Evolutionary conservation across 2,113 vertebrate genomes (phyloP).

Genomic region (Triplophysa tibetana): DNA sequence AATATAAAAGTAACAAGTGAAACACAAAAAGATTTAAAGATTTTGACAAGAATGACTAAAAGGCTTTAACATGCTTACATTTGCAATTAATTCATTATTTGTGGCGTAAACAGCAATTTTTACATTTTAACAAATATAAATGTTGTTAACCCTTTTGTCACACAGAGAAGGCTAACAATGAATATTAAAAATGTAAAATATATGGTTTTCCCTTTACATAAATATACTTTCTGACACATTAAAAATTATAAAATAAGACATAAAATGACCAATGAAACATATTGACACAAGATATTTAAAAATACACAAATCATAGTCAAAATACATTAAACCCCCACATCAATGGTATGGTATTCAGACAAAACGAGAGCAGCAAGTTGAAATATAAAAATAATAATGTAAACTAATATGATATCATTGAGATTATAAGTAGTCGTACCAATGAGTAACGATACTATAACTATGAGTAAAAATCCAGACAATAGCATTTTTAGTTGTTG

Average conservation of each 20-base stretch:
- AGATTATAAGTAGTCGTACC: neutral
- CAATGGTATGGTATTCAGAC: neutral
- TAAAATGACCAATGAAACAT: neutral
- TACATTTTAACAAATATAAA: neutral
- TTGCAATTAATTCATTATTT: neutral
- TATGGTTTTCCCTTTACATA: neutral
- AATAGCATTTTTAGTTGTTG: too few species aligned
- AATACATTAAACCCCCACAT: neutral
- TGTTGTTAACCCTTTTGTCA: neutral
- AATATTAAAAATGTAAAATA: constrained; percentile 8
- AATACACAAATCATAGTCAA: neutral
- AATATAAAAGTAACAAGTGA: too few species aligned
- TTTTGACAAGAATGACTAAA: neutral
- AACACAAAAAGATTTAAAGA: neutral
- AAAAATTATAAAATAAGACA: neutral
- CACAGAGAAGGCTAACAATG: neutral
- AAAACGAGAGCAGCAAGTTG: constrained; percentile 11
- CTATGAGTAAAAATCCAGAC: too few species aligned
- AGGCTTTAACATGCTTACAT: neutral
- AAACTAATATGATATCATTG: neutral
- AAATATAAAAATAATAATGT: neutral
- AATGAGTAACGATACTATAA: neutral
- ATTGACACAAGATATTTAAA: neutral
- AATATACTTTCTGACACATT: neutral
- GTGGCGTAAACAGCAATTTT: too few species aligned